Base-by-base conservation (phyloP, 2,797 vertebrate species). In the Schizopygopsis malacanthus region DNA sequence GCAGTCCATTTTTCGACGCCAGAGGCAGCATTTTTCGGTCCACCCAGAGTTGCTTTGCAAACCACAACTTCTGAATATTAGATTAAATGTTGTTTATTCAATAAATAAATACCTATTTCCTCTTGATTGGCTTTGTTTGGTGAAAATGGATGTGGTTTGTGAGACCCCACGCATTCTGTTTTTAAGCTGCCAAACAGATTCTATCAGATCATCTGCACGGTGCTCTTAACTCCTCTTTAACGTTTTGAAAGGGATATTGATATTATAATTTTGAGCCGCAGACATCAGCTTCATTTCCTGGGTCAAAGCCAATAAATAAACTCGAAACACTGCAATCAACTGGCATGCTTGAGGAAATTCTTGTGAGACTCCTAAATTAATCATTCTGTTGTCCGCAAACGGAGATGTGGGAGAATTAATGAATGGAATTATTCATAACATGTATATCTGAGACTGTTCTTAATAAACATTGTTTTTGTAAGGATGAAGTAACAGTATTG, bases 381-480 rank as follows among this genome's bases (percentile, higher is more conserved):
- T 96, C 95, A 96, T 92, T 91, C 93, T 92, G 94, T 93, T 94
- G 95, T 94, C 82, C 92, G 88, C 92, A 93, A 94, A 95, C 89
- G 90, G 93, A 93, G 94, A 96, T 94, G 94, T 93, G 92, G 90
- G 93, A 84, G 90, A 94, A 96, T 95, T 93, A 96, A 95, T 96
- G 95, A 96, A 96, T 95, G 94, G 94, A 95, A 96, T 96, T 94
- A 96, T 95, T 96, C 93, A 95, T 93, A 95, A 94, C 91, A 92
- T 95, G 93, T 92, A 93, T 94, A 94, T 95, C 91, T 92, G 91
- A 84, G 93, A 95, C 93, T 95, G 94, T 91, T 93, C 93, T 93
- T 92, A 93, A 94, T 95, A 95, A 95, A 95, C 92, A 92, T 93
- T 96, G 95, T 96, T 97, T 95, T 95, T 94, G 88, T 96, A 95